A percentile compares a stretch with the other conserved stretches of the same genome.
Evolutionary conservation across 2,797 vertebrate species (phyloP).

Genomic region (Mus caroli): DNA sequence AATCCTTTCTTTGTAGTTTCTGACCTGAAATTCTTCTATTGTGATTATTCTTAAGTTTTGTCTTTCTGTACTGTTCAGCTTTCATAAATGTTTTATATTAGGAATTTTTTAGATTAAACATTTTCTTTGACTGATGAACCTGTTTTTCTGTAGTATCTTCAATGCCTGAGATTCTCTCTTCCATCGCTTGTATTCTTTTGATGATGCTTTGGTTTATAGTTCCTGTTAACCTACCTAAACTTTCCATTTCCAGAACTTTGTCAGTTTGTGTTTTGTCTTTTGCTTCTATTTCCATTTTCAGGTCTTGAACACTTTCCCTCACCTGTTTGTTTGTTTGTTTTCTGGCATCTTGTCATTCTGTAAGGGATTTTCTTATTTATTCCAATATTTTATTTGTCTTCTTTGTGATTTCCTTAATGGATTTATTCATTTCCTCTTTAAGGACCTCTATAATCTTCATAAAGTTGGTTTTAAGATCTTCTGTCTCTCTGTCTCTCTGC

Average conservation of each 20-base stretch:
- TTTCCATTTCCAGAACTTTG: neutral
- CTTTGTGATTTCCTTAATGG: neutral
- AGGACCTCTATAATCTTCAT: neutral
- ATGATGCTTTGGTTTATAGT: neutral
- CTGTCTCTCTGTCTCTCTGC: too few relatives aligned
- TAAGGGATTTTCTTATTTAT: neutral
- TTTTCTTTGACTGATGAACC: neutral
- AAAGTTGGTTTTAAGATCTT: neutral
- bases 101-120: neutral
- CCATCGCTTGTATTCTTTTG: neutral
- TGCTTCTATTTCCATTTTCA: neutral
- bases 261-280: neutral
- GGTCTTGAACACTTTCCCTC: neutral
- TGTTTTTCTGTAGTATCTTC: neutral
- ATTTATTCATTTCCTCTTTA: neutral
- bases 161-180: neutral
- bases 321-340: neutral
- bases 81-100: neutral
- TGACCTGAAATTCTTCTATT: neutral
- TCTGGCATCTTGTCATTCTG: neutral
- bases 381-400: neutral
- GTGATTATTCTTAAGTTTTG: neutral
- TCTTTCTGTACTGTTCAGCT: neutral
- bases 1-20: neutral
- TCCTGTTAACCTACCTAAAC: neutral